These are phyloP conservation scores for Myiopsitta monachus DNA, from an alignment of 2,113 vertebrate species.

Conservation along the genomic window DNA sequence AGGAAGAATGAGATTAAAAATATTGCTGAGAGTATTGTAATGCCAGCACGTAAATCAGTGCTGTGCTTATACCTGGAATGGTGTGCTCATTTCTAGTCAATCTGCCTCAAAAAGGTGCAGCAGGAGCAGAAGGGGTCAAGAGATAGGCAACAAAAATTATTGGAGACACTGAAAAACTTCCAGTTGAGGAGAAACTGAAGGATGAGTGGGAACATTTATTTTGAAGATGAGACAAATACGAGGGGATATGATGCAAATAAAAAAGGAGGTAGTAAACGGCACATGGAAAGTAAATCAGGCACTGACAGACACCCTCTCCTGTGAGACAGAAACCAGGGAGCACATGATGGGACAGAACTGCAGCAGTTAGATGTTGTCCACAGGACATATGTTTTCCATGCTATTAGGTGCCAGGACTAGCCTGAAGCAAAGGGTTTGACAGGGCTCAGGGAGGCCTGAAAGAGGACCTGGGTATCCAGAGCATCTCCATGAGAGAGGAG, in stretches of 20 bases:
- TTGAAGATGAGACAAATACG: conserved; percentile 41
- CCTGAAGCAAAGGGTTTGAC: background rate
- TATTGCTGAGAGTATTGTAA: conserved; percentile 8
- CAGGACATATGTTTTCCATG: background rate
- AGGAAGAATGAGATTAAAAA: conserved; percentile 33
- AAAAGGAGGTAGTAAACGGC: background rate
- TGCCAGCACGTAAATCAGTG: conserved; percentile 32
- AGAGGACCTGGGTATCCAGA: background rate
- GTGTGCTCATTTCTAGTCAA: background rate
- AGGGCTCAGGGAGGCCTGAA: background rate
- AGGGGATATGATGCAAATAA: conserved; percentile 13
- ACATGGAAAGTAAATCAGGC: conserved; percentile 12
- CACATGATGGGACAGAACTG: background rate
- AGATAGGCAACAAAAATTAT: conserved; percentile 46
- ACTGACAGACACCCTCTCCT: background rate
- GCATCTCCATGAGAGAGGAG: background rate
- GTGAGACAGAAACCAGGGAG: background rate
- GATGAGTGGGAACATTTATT: conserved; percentile 39
- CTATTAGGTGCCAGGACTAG: background rate
- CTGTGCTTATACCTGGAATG: background rate
- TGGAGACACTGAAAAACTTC: background rate
- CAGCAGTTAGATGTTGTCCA: background rate
- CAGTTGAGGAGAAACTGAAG: conserved; percentile 25
- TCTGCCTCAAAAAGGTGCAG: conserved; percentile 17
- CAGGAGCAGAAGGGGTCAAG: conserved; percentile 4